Percentiles rank a stretch among this genome's conserved stretches.
Conservation (phyloP, 2,888 invertebrate genomes). For the Dascillus cervinus region DNA sequence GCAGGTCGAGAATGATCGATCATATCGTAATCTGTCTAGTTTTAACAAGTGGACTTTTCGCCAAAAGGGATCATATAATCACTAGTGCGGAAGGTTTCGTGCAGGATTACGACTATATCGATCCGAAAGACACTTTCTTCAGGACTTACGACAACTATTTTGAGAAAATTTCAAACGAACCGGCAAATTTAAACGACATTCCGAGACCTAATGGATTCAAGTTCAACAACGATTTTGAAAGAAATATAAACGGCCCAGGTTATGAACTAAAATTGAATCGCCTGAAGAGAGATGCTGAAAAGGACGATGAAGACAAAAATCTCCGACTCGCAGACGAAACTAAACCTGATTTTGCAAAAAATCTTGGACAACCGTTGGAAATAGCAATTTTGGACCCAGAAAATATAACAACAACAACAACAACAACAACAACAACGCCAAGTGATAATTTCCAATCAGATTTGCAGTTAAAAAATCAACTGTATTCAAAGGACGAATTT, state of each 20-base stretch:
- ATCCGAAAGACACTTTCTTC: constrained; percentile 19
- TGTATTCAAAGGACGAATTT: constrained; percentile 3
- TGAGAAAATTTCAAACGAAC: constrained; percentile 4
- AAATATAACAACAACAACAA: constrained; percentile 3
- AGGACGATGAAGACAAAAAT: constrained; percentile 8
- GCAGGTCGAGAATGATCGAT: too few species aligned
- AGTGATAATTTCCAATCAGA: too few species aligned
- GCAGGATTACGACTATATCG: constrained; percentile 6
- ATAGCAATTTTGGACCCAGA: constrained; percentile 20
- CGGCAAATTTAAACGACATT: constrained; percentile 12
- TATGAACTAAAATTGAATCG: constrained; percentile 1
- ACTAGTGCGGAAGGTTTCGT: too few species aligned
- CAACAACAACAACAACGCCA: too few species aligned
- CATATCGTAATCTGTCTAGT: too few species aligned
- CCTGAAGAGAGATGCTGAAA: constrained; percentile 2
- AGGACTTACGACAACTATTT: constrained; percentile 12
- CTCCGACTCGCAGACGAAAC: constrained; percentile 2
- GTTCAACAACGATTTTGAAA: constrained; percentile 1
- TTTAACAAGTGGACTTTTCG: too few species aligned
- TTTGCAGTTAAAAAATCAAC: not conserved
- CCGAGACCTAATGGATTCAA: constrained; percentile 19
- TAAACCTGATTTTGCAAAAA: constrained; percentile 12
- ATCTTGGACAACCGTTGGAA: constrained; percentile 28
- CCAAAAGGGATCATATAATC: too few species aligned
- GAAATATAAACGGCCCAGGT: constrained; percentile 6